A percentile compares a stretch with the other conserved stretches of the same genome.
Evolutionary conservation across 2,888 invertebrate species (phyloP).

Genomic region (Microctonus hyperodae): DNA sequence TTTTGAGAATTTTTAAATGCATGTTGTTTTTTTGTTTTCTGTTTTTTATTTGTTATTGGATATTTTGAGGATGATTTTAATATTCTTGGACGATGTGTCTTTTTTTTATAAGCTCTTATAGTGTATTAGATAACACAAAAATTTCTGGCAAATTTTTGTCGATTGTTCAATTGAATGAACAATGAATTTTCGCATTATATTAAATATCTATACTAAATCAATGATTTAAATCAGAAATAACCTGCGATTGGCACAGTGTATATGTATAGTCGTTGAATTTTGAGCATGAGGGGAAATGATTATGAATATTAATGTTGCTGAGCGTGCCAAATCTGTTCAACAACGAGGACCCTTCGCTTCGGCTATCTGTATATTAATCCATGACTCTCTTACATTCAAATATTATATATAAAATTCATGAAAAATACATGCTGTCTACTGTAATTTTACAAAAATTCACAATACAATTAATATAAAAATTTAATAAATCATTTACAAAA

Average conservation of each 20-base stretch:
- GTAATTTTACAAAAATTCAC: background rate
- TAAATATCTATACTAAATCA: conserved; percentile 5
- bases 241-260: conserved; percentile 23
- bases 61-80: no score
- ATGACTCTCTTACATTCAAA: background rate
- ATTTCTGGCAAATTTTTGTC: background rate
- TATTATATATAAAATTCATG: no score
- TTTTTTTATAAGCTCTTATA: background rate
- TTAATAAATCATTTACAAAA: no score
- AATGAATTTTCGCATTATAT: background rate
- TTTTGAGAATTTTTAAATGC: no score
- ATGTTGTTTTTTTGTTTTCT: no score
- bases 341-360: conserved; percentile 32
- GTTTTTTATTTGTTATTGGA: no score
- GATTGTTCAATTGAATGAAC: no score
- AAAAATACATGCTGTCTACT: background rate
- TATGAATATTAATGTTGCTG: conserved; percentile 63
- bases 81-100: background rate
- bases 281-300: conserved; percentile 35
- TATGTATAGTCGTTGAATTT: background rate
- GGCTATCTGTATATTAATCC: conserved; percentile 17
- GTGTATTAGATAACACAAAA: background rate
- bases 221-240: conserved; percentile 15
- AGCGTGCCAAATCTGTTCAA: conserved; percentile 53
- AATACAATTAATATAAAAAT: no score